Percentiles rank a stretch among this genome's conserved stretches.
Evolutionary conservation across 2,888 invertebrate species (phyloP).

Genomic region (Gasteruption jaculator): DNA sequence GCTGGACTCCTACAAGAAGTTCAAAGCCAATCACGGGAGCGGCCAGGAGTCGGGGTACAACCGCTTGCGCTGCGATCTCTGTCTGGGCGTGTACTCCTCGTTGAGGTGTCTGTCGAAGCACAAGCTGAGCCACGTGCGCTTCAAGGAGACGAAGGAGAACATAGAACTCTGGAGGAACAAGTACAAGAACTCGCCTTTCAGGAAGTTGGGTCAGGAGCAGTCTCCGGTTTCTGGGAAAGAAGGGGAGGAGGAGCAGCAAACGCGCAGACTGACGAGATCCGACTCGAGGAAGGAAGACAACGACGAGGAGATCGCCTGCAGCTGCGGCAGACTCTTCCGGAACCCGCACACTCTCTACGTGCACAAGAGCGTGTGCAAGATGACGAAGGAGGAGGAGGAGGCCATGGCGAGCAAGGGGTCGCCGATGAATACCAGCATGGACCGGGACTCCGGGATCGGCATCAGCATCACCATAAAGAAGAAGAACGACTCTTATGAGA

Average conservation of each 20-base stretch:
- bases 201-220: too few species aligned
- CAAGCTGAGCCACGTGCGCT: conserved; percentile 18
- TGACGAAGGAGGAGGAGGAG: conserved; percentile 4
- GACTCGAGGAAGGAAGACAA: conserved; percentile 12
- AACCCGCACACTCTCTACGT: conserved; percentile 33
- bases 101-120: conserved; percentile 20
- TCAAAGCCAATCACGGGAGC: neutral
- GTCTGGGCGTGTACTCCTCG: conserved; percentile 25
- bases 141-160: conserved; percentile 33
- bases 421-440: conserved; percentile 28
- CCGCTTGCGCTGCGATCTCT: conserved; percentile 25
- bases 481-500: conserved; percentile 45
- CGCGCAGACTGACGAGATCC: conserved; percentile 1
- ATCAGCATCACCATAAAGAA: conserved; percentile 47
- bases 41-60: neutral
- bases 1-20: conserved; percentile 3
- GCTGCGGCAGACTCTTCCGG: conserved; percentile 38
- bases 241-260: neutral
- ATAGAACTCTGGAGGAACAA: conserved; percentile 23
- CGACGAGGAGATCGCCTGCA: conserved; percentile 24
- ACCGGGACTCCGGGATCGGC: conserved; percentile 40
- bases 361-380: conserved; percentile 35
- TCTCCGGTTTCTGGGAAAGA: too few species aligned
- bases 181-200: conserved; percentile 31
- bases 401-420: conserved; percentile 7